A percentile compares a stretch with the other conserved stretches of the same genome.
Conservation (phyloP, 53 echinoderm and acorn worm species). For the Zoroaster sp. region DNA sequence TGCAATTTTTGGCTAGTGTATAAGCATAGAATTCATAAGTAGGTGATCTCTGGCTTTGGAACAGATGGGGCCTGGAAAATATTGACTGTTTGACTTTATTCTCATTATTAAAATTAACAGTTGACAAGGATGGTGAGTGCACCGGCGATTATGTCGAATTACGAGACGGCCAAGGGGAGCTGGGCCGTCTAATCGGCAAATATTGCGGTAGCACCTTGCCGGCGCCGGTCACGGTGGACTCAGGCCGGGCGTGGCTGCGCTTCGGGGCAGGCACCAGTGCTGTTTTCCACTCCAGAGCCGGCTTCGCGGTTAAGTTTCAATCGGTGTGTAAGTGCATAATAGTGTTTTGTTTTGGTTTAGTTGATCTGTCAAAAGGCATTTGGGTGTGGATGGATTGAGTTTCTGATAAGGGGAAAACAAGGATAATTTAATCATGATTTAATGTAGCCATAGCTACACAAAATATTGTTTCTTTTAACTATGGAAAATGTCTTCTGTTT, state of each 20-base stretch:
- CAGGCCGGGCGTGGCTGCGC: slow-evolving; percentile 70
- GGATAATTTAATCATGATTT: too few species aligned
- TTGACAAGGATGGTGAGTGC: slow-evolving; percentile 62
- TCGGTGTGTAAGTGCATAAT: slow-evolving; percentile 93
- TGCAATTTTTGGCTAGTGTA: too few species aligned
- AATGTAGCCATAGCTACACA: too few species aligned
- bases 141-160: slow-evolving; percentile 65
- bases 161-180: slow-evolving; percentile 70
- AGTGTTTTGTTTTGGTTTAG: neutral
- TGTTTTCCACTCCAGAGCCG: slow-evolving; percentile 47
- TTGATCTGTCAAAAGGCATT: neutral
- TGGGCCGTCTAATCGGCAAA: slow-evolving; percentile 69
- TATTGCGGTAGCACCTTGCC: slow-evolving; percentile 77
- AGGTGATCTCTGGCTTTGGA: too few species aligned
- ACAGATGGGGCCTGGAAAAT: too few species aligned
- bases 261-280: slow-evolving; percentile 60
- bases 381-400: neutral
- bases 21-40: too few species aligned
- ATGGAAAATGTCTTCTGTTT: neutral
- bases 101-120: too few species aligned
- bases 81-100: too few species aligned
- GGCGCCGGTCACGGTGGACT: slow-evolving; percentile 60
- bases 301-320: slow-evolving; percentile 76
- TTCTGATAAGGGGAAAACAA: too few species aligned
- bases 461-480: neutral